Evolutionary conservation across 1,140 invertebrate genomes (phyloP).

Genomic region (Polyergus mexicanus): DNA sequence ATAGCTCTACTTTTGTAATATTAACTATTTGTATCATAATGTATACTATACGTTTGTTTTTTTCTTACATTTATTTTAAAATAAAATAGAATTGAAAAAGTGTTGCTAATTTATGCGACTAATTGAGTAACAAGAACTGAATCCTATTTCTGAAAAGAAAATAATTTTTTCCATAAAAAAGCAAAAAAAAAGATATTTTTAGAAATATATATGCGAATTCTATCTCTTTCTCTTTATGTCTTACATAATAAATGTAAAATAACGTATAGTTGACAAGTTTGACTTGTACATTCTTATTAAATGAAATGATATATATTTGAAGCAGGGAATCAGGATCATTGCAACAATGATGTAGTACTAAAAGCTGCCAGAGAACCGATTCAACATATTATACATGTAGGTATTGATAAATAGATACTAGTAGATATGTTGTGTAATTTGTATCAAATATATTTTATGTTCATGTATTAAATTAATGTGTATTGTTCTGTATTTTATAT

Average conservation of each 20-base stretch:
- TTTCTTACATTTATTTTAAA: conserved; percentile 1
- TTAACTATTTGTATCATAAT: not conserved
- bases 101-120: not conserved
- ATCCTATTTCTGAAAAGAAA: not conserved
- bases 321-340: conserved; percentile 71
- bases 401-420: conserved; percentile 41
- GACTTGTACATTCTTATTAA: conserved; percentile 4
- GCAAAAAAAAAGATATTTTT: not conserved
- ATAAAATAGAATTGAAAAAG: not conserved
- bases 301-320: conserved; percentile 34
- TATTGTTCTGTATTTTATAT: not conserved
- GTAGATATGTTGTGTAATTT: not conserved
- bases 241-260: not conserved
- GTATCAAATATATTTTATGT: conserved; percentile 24
- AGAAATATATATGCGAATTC: no score
- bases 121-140: not conserved
- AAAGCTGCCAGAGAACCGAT: conserved; percentile 70
- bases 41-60: not conserved
- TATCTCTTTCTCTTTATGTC: not conserved
- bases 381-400: conserved; percentile 74
- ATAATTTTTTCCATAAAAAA: not conserved
- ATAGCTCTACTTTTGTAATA: not conserved
- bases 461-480: not conserved
- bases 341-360: conserved; percentile 70
- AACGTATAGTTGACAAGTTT: not conserved